Percentiles rank a stretch among this genome's conserved stretches.
phyloP scores from a whole-genome alignment of 2,797 vertebrate genomes.

The Neostethus bicornis region DNA sequence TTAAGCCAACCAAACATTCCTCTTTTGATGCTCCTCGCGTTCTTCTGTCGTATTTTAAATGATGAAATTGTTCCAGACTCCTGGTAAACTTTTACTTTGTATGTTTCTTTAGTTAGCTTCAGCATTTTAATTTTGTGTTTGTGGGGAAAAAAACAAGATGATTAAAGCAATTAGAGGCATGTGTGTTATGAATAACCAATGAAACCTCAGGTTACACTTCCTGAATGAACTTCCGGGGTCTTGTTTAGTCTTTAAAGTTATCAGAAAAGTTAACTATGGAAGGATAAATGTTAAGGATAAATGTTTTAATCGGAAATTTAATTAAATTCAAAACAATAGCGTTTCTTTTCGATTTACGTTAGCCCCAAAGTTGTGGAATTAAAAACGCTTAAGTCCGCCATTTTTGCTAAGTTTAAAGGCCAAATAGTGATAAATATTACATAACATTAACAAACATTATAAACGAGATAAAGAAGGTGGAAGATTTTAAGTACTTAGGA shows the following conservation, averaged over 20 bases:
- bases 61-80: fast-evolving
- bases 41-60: fast-evolving
- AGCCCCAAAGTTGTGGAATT: too few species aligned
- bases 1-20: slow-evolving; percentile 70
- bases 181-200: fast-evolving
- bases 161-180: slow-evolving; percentile 11
- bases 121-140: background rate
- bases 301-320: too few species aligned
- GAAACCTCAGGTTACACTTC: background rate
- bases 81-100: background rate
- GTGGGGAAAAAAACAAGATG: background rate
- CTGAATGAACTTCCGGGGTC: background rate
- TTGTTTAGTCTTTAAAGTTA: background rate
- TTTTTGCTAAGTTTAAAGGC: too few species aligned
- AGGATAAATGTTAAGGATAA: background rate
- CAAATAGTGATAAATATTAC: too few species aligned
- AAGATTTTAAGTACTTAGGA: too few species aligned
- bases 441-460: too few species aligned
- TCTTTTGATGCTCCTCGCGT: background rate
- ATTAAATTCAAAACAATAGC: too few species aligned
- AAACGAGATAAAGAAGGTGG: too few species aligned
- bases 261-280: background rate
- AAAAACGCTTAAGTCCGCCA: too few species aligned
- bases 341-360: too few species aligned
- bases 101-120: too few species aligned